phyloP scores from a whole-genome alignment of 2,888 invertebrate genomes.

The Pristionchus exspectatus region DNA sequence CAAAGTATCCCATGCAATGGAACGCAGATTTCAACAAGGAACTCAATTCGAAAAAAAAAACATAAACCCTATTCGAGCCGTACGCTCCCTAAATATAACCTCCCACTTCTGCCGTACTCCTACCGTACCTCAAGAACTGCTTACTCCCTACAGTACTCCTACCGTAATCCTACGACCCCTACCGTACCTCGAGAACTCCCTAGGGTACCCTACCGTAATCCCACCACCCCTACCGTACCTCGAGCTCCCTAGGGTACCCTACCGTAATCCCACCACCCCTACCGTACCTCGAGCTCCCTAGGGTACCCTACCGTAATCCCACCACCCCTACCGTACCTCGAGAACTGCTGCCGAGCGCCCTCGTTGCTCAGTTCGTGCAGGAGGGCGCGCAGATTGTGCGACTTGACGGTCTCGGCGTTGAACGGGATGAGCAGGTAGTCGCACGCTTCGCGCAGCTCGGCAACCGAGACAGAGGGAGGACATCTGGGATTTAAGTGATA shows the following conservation, averaged over 20 bases:
- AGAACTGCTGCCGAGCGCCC: conserved; percentile 85
- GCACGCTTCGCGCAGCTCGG: conserved; percentile 95
- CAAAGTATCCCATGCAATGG: too few relatives aligned
- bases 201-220: too few relatives aligned
- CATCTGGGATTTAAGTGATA: conserved; percentile 81
- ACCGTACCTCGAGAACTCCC: too few relatives aligned
- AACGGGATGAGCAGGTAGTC: conserved; percentile 98
- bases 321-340: background rate
- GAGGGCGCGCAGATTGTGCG: conserved; percentile 85
- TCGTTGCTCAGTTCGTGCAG: conserved; percentile 98
- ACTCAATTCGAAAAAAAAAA: too few relatives aligned
- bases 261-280: background rate
- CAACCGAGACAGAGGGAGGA: conserved; percentile 95
- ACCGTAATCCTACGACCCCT: too few relatives aligned
- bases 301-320: background rate
- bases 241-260: background rate
- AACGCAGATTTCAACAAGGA: too few relatives aligned
- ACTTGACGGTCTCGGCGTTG: conserved; percentile 92
- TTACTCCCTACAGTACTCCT: too few relatives aligned
- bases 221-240: background rate
- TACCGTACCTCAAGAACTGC: too few relatives aligned
- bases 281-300: background rate
- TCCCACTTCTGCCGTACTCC: too few relatives aligned
- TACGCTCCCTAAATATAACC: too few relatives aligned
- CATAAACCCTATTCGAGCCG: too few relatives aligned